Percentiles rank a stretch among this genome's conserved stretches.
phyloP scores from a whole-genome alignment of 2,888 invertebrate genomes.

The Actias luna region DNA sequence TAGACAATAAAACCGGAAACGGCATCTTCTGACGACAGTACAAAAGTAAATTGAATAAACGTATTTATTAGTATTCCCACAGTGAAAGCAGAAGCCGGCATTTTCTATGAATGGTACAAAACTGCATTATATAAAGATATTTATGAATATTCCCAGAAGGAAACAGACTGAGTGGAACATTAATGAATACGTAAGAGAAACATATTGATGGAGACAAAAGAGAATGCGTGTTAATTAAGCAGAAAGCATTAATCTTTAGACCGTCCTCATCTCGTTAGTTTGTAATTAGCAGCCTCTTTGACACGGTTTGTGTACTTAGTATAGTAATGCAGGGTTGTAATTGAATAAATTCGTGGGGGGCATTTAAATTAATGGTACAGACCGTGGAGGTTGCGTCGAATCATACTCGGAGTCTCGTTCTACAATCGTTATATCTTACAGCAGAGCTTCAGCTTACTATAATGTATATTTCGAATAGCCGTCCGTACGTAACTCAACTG shows the following conservation, averaged over 20 bases:
- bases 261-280: conserved; percentile 13
- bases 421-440: no score
- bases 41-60: no score
- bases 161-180: not conserved
- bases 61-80: no score
- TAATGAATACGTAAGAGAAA: not conserved
- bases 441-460: no score
- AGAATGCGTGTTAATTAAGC: conserved; percentile 12
- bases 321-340: conserved; percentile 10
- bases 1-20: no score
- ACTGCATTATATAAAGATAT: not conserved
- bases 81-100: no score
- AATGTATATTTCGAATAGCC: no score
- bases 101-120: not conserved
- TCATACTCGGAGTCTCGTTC: no score
- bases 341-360: not conserved
- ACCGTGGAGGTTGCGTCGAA: no score
- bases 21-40: no score
- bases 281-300: conserved; percentile 18
- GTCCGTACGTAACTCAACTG: no score
- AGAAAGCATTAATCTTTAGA: conserved; percentile 9
- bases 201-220: not conserved
- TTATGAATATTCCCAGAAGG: not conserved
- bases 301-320: conserved; percentile 13
- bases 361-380: not conserved